phyloP scores from a whole-genome alignment of 1,140 invertebrate genomes.

The Zophobas morio region DNA sequence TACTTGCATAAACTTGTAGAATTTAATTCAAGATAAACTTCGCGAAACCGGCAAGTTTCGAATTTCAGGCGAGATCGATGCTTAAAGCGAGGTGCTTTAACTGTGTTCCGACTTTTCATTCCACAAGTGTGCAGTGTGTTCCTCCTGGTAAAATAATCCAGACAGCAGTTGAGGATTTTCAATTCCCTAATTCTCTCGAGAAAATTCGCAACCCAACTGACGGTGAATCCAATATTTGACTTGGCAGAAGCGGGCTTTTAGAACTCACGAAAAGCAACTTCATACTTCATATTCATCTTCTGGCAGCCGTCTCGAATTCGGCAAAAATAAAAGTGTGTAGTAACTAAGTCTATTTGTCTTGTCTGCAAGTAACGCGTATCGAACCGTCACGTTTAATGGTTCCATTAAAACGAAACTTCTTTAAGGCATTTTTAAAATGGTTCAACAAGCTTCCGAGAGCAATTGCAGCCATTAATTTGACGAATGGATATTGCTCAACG shows the following conservation, averaged over 20 bases:
- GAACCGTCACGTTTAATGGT: conserved; percentile 15
- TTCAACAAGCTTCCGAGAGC: conserved; percentile 11
- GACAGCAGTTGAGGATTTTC: no score
- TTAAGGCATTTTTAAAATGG: conserved; percentile 11
- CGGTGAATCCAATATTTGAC: conserved; percentile 5
- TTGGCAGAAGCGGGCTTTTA: neutral
- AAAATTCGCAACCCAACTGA: neutral
- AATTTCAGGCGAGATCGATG: no score
- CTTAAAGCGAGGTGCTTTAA: neutral
- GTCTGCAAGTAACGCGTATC: neutral
- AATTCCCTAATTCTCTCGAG: neutral
- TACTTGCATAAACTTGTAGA: no score
- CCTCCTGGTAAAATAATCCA: no score
- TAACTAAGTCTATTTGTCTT: conserved; percentile 1
- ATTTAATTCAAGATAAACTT: no score
- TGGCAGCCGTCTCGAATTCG: neutral
- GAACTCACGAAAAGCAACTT: neutral
- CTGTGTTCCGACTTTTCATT: no score
- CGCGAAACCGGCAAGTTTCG: no score
- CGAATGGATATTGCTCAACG: neutral
- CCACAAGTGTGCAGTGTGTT: no score
- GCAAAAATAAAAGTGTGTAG: neutral
- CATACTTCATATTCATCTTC: neutral
- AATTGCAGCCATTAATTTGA: conserved; percentile 23
- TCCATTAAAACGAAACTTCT: conserved; percentile 20